Base-by-base conservation (phyloP, 2,797 vertebrate species). In the Cheirogaleus major region DNA sequence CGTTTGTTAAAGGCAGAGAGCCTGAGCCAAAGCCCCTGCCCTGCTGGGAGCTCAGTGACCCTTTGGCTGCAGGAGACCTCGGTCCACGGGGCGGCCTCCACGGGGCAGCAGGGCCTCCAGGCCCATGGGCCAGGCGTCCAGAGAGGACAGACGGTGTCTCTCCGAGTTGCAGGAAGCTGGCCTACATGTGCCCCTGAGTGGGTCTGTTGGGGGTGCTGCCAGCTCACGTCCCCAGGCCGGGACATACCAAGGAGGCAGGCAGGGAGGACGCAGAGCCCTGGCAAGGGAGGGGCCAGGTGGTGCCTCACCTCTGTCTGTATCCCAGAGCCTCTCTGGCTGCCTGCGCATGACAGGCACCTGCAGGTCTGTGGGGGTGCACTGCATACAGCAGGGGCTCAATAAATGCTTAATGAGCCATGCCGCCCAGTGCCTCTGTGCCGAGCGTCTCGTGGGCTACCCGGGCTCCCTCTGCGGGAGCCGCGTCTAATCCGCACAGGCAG, bases 361-460 rank as follows among this genome's bases (percentile, higher is more conserved):
- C 5, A 11, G 30, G 5, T 0, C 1, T 2, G 17, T 2, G 25
- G 30, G 0, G 30, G 30, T 17, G 38, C 7, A 0, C 89, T 7
- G 50, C 59, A 20, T 43, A 2, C 75, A 55, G 41, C 6, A 15
- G 57, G 79, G 52, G 27, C 63, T 80, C 45, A 32, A 59, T 82
- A 76, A 59, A 65, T 63, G 65, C 72, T 61, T 76, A 3, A 30
- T 4, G 48, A 55, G 38, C 0, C n/a, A 52, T 2, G 3, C 35
- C 0, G 7, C 38, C 2, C 0, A 11, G 18, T 0, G 1, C 73
- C 67, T 65, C 85, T 57, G 8, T 15, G 0, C 61, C 0, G 0
- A 30, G 38, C 25, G 1, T 30, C 52, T 45, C 17, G 7, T 35
- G 27, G 4, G 35, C 45, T 59, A 30, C 9, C 50, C 0, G 0